A percentile compares a stretch with the other conserved stretches of the same genome.
phyloP scores from a whole-genome alignment of 2,113 vertebrate species.

The Panthera uncia region DNA sequence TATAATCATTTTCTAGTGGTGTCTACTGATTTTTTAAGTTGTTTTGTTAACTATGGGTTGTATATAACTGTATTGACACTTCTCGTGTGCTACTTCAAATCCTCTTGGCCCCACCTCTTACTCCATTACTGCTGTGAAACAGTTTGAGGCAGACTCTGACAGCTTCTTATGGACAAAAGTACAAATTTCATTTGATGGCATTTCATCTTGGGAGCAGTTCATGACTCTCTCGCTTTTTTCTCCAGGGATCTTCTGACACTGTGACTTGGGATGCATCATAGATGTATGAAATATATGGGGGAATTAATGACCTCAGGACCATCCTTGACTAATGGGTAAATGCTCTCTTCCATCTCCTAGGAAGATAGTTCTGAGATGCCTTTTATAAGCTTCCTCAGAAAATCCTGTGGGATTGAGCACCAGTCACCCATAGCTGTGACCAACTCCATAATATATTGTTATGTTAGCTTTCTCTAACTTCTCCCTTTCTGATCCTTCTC shows the following conservation, averaged over 20 bases:
- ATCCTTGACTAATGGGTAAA: not conserved
- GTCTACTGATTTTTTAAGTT: not conserved
- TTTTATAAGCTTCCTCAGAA: constrained; percentile 23
- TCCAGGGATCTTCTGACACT: not conserved
- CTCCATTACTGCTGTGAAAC: not conserved
- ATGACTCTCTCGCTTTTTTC: not conserved
- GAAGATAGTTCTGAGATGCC: not conserved
- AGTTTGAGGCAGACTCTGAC: not conserved
- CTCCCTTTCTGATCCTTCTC: not conserved
- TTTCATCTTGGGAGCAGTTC: not conserved
- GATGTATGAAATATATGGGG: not conserved
- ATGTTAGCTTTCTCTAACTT: not conserved
- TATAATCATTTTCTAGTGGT: not conserved
- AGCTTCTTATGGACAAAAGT: not conserved
- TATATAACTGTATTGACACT: not conserved
- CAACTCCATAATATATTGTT: not conserved
- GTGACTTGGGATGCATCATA: not conserved
- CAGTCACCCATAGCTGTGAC: not conserved
- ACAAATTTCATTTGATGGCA: not conserved
- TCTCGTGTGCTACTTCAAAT: not conserved
- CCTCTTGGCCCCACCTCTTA: not conserved
- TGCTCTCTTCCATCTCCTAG: not conserved
- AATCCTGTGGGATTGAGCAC: not conserved
- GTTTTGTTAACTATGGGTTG: not conserved
- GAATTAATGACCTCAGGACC: not conserved